These are phyloP conservation scores for Neoscelio sp. DNA, from an alignment of 2,888 invertebrate genomes.

Conservation along the genomic window DNA sequence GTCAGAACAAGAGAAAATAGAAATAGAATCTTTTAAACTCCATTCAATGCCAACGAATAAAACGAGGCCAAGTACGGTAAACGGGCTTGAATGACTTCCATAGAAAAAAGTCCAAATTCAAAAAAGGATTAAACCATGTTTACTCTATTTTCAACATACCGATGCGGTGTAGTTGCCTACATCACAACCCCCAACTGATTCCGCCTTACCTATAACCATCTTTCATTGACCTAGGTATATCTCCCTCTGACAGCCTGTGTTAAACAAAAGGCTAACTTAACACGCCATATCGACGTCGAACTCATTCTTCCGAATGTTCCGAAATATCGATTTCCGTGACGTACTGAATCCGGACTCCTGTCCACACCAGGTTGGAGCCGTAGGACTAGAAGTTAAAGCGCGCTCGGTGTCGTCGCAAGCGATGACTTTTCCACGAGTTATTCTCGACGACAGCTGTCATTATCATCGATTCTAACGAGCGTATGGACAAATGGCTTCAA, in stretches of 20 bases:
- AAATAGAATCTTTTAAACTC: no score
- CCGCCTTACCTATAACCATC: constrained; percentile 14
- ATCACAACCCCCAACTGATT: constrained; percentile 61
- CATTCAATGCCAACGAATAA: no score
- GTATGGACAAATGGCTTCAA: constrained; percentile 97
- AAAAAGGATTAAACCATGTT: no score
- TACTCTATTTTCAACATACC: no score
- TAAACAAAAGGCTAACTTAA: constrained; percentile 20
- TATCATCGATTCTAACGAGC: constrained; percentile 59
- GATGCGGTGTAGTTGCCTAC: constrained; percentile 56
- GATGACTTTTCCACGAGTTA: constrained; percentile 11
- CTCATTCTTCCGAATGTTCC: constrained; percentile 45
- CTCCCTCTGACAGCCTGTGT: constrained; percentile 26
- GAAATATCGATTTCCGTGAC: constrained; percentile 65
- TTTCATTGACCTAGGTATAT: constrained; percentile 41
- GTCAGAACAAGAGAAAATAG: no score
- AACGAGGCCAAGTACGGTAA: no score
- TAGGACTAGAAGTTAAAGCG: not conserved
- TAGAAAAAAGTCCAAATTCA: no score
- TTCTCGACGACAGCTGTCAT: not conserved
- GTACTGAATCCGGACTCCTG: constrained; percentile 17
- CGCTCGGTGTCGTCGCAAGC: no score
- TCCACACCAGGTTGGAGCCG: no score
- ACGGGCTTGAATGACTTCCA: no score
- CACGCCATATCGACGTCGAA: constrained; percentile 42